These are phyloP conservation scores for Altica lythri DNA, from an alignment of 2,888 invertebrate genomes.

Conservation along the genomic window DNA sequence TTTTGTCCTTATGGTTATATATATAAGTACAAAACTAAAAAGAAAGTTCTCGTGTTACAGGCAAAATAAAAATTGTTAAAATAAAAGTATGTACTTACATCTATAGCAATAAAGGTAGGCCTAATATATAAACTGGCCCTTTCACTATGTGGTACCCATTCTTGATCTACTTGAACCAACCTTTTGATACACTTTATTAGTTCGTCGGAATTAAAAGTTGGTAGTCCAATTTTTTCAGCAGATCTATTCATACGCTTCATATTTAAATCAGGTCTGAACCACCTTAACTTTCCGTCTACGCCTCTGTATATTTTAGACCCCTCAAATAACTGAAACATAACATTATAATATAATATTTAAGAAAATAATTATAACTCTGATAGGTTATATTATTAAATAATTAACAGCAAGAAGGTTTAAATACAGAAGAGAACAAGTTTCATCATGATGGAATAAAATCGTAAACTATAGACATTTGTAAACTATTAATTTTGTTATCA, in stretches of 20 bases:
- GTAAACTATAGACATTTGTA: too few species aligned
- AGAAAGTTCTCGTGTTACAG: too few species aligned
- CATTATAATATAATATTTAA: too few species aligned
- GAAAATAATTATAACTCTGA: too few species aligned
- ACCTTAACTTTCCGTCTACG: slow-evolving; percentile 85
- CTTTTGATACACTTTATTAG: slow-evolving; percentile 82
- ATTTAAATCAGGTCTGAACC: slow-evolving; percentile 95
- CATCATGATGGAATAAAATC: too few species aligned
- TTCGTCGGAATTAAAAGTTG: slow-evolving; percentile 86
- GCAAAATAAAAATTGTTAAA: too few species aligned
- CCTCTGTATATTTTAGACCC: slow-evolving; percentile 98
- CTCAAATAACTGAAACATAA: slow-evolving; percentile 81
- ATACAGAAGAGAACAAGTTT: too few species aligned
- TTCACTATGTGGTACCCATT: slow-evolving; percentile 95
- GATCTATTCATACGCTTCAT: slow-evolving; percentile 91
- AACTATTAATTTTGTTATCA: too few species aligned
- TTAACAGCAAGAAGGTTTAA: too few species aligned
- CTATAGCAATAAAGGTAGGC: slow-evolving; percentile 95
- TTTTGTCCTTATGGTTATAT: too few species aligned
- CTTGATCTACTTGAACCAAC: slow-evolving; percentile 88
- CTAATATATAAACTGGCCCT: slow-evolving; percentile 92
- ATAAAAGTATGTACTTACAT: slow-evolving; percentile 73
- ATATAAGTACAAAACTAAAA: too few species aligned
- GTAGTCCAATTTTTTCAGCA: slow-evolving; percentile 83
- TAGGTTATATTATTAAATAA: too few species aligned